These are phyloP conservation scores for Hyphantria cunea DNA, from an alignment of 1,140 invertebrate genomes.

Conservation along the genomic window DNA sequence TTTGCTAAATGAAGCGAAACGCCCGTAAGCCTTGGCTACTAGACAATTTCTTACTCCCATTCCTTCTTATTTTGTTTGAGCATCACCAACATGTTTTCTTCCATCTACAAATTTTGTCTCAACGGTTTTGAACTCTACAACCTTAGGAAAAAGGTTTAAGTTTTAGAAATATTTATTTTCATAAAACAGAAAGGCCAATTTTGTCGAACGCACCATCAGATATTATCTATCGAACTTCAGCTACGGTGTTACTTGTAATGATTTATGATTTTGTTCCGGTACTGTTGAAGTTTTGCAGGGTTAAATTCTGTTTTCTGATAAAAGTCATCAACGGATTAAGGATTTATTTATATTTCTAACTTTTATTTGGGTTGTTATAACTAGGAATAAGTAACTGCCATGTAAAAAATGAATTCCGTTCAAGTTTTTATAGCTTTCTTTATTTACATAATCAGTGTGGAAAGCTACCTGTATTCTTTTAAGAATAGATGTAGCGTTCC, in stretches of 20 bases:
- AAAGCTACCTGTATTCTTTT: too few species aligned
- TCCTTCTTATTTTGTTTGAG: slow-evolving; percentile 53
- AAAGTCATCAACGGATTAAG: slow-evolving; percentile 11
- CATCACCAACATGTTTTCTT: slow-evolving; percentile 34
- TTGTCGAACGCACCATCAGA: slow-evolving; percentile 50
- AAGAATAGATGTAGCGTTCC: too few species aligned
- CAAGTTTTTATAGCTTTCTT: too few species aligned
- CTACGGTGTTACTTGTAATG: slow-evolving; percentile 52
- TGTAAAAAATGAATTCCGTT: too few species aligned
- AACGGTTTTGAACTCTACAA: slow-evolving; percentile 42
- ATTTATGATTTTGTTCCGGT: slow-evolving; percentile 64
- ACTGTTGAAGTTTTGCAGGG: slow-evolving; percentile 35
- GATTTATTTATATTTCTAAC: slow-evolving; percentile 5
- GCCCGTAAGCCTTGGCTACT: slow-evolving; percentile 62
- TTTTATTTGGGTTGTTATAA: not conserved
- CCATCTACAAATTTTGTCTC: slow-evolving; percentile 1
- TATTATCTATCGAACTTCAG: slow-evolving; percentile 58
- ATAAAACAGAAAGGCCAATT: slow-evolving; percentile 18
- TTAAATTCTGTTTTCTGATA: slow-evolving; percentile 25
- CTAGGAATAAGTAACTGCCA: not conserved
- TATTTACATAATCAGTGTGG: too few species aligned
- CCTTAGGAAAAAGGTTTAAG: slow-evolving; percentile 7
- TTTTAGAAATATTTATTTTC: slow-evolving; percentile 1
- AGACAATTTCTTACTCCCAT: slow-evolving; percentile 47
- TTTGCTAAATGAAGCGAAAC: slow-evolving; percentile 77